A percentile compares a stretch with the other conserved stretches of the same genome.
Evolutionary conservation across 2,797 vertebrate species (phyloP).

Genomic region (Acipenser ruthenus): DNA sequence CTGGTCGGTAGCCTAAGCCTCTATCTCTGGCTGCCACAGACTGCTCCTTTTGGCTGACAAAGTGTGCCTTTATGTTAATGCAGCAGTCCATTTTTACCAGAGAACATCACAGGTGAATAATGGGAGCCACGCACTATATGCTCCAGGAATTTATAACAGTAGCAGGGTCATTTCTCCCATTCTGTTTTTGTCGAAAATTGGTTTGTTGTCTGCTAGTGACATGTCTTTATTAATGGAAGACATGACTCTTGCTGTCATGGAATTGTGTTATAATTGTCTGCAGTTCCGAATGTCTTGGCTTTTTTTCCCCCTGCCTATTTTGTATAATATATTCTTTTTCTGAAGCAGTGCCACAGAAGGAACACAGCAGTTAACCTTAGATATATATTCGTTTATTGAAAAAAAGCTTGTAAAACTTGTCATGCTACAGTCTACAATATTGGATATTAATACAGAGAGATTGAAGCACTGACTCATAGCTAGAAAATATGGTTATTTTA

Average conservation of each 20-base stretch:
- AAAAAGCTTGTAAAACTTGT: too few relatives aligned
- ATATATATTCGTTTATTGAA: too few relatives aligned
- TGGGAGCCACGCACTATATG: slow-evolving; percentile 22
- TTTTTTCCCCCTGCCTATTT: not conserved
- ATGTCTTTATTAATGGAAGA: slow-evolving; percentile 31
- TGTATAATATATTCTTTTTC: not conserved
- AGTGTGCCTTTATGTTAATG: not conserved
- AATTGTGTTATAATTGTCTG: slow-evolving; percentile 28
- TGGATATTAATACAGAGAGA: too few relatives aligned
- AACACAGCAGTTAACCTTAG: not conserved
- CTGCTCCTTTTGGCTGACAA: not conserved
- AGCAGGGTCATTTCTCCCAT: slow-evolving; percentile 26
- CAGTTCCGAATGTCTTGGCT: not conserved
- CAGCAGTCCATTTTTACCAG: slow-evolving; percentile 9
- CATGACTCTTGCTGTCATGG: slow-evolving; percentile 28
- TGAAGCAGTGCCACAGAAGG: not conserved
- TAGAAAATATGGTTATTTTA: too few relatives aligned
- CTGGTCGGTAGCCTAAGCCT: too few relatives aligned
- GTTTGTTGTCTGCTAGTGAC: slow-evolving; percentile 28
- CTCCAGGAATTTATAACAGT: slow-evolving; percentile 27
- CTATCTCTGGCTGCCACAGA: too few relatives aligned
- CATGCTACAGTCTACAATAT: too few relatives aligned
- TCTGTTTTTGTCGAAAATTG: slow-evolving; percentile 35
- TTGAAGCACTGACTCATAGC: too few relatives aligned
- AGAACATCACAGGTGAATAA: slow-evolving; percentile 18